Evolutionary conservation across 2,797 vertebrate species (phyloP).

Genomic region (Sebastes minor): DNA sequence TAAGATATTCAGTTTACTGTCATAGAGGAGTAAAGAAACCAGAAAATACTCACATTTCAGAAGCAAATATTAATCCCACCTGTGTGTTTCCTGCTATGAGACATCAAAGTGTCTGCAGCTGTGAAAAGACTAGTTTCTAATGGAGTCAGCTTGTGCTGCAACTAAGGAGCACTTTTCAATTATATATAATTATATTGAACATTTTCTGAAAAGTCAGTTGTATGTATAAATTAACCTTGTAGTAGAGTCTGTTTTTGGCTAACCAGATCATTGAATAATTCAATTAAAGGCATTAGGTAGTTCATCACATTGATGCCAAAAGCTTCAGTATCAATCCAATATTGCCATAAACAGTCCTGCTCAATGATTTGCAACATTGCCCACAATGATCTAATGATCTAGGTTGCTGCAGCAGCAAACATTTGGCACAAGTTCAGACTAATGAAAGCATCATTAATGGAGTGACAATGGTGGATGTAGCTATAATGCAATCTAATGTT

Average conservation of each 20-base stretch:
- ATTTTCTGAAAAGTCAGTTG: background rate
- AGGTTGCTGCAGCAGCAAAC: background rate
- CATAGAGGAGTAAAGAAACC: no score
- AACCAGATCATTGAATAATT: background rate
- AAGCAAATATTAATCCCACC: background rate
- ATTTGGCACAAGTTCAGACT: background rate
- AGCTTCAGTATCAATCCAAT: background rate
- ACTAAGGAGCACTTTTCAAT: background rate
- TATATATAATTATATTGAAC: background rate
- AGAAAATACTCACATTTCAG: no score
- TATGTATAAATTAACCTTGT: background rate
- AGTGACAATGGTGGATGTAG: background rate
- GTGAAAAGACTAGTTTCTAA: background rate
- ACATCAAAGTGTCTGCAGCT: background rate
- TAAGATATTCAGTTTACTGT: no score
- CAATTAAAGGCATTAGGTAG: background rate
- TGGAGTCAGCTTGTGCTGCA: background rate
- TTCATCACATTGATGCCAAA: background rate
- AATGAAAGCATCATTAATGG: background rate
- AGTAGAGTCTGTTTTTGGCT: background rate
- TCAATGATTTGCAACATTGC: background rate
- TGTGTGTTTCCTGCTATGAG: background rate
- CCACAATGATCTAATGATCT: background rate
- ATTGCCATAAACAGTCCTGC: background rate
- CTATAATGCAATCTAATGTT: background rate